Evolutionary conservation across 2,888 invertebrate species (phyloP), one percentile per base, ranked within the genome.

Genomic region (Busseola fusca): DNA sequence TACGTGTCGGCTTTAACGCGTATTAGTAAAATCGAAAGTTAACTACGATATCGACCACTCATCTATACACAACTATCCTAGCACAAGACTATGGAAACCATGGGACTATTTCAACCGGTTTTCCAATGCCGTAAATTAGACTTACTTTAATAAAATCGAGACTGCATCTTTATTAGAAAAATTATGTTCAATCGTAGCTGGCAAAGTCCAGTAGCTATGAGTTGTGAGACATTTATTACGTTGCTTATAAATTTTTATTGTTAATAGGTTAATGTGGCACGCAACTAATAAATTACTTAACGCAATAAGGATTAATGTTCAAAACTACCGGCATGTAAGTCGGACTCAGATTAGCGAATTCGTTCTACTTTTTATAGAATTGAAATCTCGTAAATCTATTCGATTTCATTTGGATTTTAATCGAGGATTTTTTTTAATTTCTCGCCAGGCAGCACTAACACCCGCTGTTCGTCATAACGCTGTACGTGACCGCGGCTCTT

Each of bases 391-490:
- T 83, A 87, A 87, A 85, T 85, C 81, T 87, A 87, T 89, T 86
- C 83, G 87, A 89, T 89, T 89, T 87, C 83, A 82, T 88, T 90
- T 87, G 83, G 88, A 88, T 91, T 91, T 90, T 88, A 88, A 85
- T 85, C 87, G 85, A 85, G 85, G 64, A 72, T 73, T 88, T 91
- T 88, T 93, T 93, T 92, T 93, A 92, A 93, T 93, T 94, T 92
- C 90, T 90, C 89, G 84, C 83, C 87, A 86, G 87, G 87, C 89
- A 72, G 87, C 84, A 77, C 75, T 68, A 84, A 82, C 93, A 88
- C 95, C 94, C 94, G 95, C 94, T 92, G 94, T 82, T 92, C 91
- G 89, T 94, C 95, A 94, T 94, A 95, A 94, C 95, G 91, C 91
- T 89, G 89, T 93, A 95, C 95, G 95, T 95, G 95, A 94, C 92